Base-by-base conservation (phyloP, 1,140 invertebrate species). In the Zaprionus camerounensis region DNA sequence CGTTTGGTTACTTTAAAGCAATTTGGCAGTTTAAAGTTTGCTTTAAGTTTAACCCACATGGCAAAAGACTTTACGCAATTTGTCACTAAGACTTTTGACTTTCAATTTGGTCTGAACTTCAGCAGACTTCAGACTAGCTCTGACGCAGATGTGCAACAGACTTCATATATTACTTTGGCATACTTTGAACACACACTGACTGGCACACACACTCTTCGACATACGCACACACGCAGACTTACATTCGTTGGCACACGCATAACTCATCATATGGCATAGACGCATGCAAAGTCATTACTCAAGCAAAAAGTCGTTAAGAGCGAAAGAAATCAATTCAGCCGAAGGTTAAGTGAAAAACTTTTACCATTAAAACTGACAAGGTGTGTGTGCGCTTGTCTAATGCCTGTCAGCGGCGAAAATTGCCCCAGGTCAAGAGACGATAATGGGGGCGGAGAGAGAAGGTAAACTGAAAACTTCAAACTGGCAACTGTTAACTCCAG, bases 331-430 rank as follows among this genome's bases (percentile, higher is more conserved):
- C 83, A 86, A 86, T 86, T 88, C 77, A 88, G 57, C 70, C 80
- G 75, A 88, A 81, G 84, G 83, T 84, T 87, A 87, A 87, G 83
- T 87, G 83, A 88, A 87, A 87, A 87, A 87, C 28, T 87, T 87
- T 88, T 62, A 28, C 80, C 74, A 88, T 87, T 78, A 82, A 85
- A 80, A 86, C 75, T 76, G 82, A 79, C 79, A 86, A 79, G 71
- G 79, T 82, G 67, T 24, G 20, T 22, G 20, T 61, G 22, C 17
- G 9, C 4, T 22, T 69, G 51, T 71, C 67, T 71, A 73, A 73
- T 70, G 72, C 41, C 65, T 56, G 65, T 58, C 72, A 49, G 46
- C 38, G 12, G n/a, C 53, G 72, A 78, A 61, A 55, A 56, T 22
- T 64, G 36, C 75, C 58, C 38, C 20, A 26, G 75, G 72, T 75